Evolutionary conservation across 2,113 vertebrate species (phyloP).

Genomic region (cattle (Bos taurus)): ARS-UCD2.0 NC_037336.1:18408501-18409000

Average conservation of each 20-base stretch:
- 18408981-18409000: not conserved
- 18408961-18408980: not conserved
- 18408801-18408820: not conserved
- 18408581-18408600: not conserved
- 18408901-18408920: slow-evolving; percentile 40
- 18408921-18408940: not conserved
- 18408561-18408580: not conserved
- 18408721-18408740: slow-evolving; percentile 15
- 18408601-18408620: not conserved
- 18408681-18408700: slow-evolving; percentile 12
- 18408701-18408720: not conserved
- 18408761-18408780: not conserved
- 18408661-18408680: slow-evolving; percentile 5
- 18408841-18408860: slow-evolving; percentile 13
- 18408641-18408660: slow-evolving; percentile 20
- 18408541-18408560: not conserved
- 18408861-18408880: not conserved
- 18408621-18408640: not conserved
- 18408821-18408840: slow-evolving; percentile 23
- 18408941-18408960: slow-evolving; percentile 30
- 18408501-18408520: not conserved
- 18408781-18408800: slow-evolving; percentile 28
- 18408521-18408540: not conserved
- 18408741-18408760: slow-evolving; percentile 44
- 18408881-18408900: slow-evolving; percentile 10